Evolutionary conservation across 2,888 invertebrate species (phyloP), one percentile per base, ranked within the genome.

Genomic region (Agrotis ipsilon): DNA sequence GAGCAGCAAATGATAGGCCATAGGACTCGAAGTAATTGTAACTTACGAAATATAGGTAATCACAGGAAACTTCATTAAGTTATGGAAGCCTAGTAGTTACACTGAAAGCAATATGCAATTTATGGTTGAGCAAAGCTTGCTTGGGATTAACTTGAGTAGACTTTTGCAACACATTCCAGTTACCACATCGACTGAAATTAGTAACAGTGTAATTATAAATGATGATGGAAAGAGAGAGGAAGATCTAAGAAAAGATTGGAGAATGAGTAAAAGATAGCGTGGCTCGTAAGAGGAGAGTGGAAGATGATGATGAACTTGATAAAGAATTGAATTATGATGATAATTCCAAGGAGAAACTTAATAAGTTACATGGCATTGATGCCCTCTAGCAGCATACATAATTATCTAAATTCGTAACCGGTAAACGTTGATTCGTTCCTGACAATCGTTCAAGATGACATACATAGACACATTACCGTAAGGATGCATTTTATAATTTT

Each of bases 41-140:
- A 58, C 14, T 73, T 68, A 73, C 76, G 73, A 73, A 75, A 69
- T 13, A 16, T 21, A 18, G 18, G 18, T 48, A 72, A 75, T 48
- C 24, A 32, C 60, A 60, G 52, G 52, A 54, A 75, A 54, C 76
- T 59, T 21, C 3, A 54, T 75, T 60, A 54, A 60, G 24, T 49
- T 76, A 39, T 39, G 39, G 39, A 39, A 9, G 9, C 9, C 39
- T 39, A 39, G 39, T 39, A 39, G 45, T 7, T 49, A 60, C 13
- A 48, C 52, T 60, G 43, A 32, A 54, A 52, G 13, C 43, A 54
- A 69, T 24, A 18, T 69, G 32, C 45, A 60, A 76, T 76, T 59
- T 55, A 24, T 59, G 18, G 43, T 73, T 69, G 70, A 55, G 77
- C 43, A 60, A 73, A 24, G 2, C 16, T 52, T 32, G 21, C 43